Evolutionary conservation across 2,888 invertebrate genomes (phyloP), one percentile per base, ranked within the genome.

Genomic region (Caenorhabditis sp.): DNA sequence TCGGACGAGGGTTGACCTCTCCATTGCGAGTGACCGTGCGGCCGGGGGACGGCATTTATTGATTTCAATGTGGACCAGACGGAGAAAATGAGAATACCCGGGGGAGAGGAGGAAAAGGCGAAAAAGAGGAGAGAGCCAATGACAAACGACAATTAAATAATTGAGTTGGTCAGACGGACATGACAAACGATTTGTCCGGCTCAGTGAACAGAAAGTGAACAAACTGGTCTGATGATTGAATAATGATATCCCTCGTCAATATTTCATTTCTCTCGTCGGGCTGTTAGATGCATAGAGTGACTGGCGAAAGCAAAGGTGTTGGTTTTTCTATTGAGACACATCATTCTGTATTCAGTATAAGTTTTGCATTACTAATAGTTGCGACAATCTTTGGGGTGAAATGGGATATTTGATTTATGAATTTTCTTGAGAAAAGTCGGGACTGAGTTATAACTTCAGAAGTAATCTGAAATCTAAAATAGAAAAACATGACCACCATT

Each of bases 141-240:
- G 38, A 14, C 35, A 54, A 68, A 54, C 51, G 66, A 68, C 22
- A 68, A 54, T 51, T 35, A 24, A 68, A 68, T 68, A 51, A 68
- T 51, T 54, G 51, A 68, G 51, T 68, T 51, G 35, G 14, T 49
- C 7, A 16, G 26, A 7, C 26, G 14, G 54, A 58, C 28, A 35
- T 31, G 26, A 19, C n/a, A 38, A 38, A 35, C 61, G 61, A 44
- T 63, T 63, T 63, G 44, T 44, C 24, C 63, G 63, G 63, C 44
- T 63, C 63, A 63, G 26, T 63, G 44, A 16, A 38, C 63, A 22
- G 41, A 38, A 12, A 12, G 6, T 38, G 38, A 38, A 61, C 38
- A 41, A 61, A 61, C 38, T 3, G 59, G 31, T 8, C 4, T 8
- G n/a, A 63, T 63, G 63, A 63, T 63, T 63, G 63, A 63, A 63